Evolutionary conservation across 2,888 invertebrate genomes (phyloP).

Genomic region (Mythimna impura): DNA sequence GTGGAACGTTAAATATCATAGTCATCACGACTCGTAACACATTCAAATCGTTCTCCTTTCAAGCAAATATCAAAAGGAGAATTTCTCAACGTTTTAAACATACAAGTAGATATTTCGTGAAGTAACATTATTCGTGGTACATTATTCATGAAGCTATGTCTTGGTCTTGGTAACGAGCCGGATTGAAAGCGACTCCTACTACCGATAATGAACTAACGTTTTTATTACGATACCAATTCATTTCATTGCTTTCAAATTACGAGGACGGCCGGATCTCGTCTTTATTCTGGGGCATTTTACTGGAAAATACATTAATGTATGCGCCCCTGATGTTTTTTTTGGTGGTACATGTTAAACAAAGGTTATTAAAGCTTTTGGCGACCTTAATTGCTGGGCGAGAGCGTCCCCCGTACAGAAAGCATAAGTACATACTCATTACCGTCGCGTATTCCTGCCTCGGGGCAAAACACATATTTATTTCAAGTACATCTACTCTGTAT

Average conservation of each 20-base stretch:
- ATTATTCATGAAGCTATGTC: conserved; percentile 88
- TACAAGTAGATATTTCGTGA: conserved; percentile 84
- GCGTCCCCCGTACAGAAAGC: conserved; percentile 28
- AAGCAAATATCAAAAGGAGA: conserved; percentile 79
- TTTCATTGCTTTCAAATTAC: conserved; percentile 76
- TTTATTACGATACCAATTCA: conserved; percentile 79
- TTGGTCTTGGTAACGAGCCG: conserved; percentile 86
- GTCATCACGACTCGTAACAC: conserved; percentile 64
- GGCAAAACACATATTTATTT: conserved; percentile 34
- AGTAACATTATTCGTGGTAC: conserved; percentile 85
- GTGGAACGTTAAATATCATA: conserved; percentile 59
- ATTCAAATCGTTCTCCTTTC: conserved; percentile 75
- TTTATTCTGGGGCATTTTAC: conserved; percentile 43
- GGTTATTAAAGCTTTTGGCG: conserved; percentile 55
- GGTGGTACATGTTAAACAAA: conserved; percentile 46
- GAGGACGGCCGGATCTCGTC: conserved; percentile 33
- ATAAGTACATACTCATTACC: conserved; percentile 44
- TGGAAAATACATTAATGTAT: conserved; percentile 58
- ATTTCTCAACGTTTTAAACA: conserved; percentile 84
- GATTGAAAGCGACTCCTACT: conserved; percentile 82
- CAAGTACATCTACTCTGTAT: conserved; percentile 11
- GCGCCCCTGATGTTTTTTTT: conserved; percentile 54
- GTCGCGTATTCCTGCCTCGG: conserved; percentile 16
- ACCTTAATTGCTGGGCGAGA: conserved; percentile 50
- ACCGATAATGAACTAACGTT: conserved; percentile 86